Evolutionary conservation across 2,888 invertebrate genomes (phyloP).

Genomic region (Heteromyza rotundicornis): DNA sequence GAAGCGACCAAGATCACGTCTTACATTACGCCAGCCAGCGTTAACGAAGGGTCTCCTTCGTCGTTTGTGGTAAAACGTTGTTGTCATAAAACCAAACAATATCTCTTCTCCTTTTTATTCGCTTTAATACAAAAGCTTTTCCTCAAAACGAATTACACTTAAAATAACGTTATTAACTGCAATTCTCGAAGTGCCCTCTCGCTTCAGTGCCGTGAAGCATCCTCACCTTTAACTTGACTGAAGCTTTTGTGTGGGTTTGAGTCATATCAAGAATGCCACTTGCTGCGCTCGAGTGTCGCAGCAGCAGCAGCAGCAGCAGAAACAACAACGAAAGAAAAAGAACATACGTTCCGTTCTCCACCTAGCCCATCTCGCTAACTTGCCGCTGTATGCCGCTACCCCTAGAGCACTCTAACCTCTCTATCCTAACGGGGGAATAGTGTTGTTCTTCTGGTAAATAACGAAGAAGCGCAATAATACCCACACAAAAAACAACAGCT

Average conservation of each 20-base stretch:
- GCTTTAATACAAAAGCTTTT: constrained; percentile 14
- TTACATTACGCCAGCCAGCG: constrained; percentile 21
- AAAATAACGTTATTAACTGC: constrained; percentile 27
- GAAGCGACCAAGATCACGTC: constrained; percentile 3
- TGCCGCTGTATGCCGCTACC: no score
- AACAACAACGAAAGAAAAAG: no score
- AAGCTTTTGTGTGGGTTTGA: background rate
- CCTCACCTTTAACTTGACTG: background rate
- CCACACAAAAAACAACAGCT: no score
- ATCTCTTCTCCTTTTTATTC: background rate
- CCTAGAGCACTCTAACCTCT: no score
- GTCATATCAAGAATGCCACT: background rate
- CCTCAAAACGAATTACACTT: constrained; percentile 24
- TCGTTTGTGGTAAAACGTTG: background rate
- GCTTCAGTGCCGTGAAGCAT: background rate
- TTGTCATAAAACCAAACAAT: background rate
- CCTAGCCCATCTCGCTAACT: no score
- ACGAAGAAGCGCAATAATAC: no score
- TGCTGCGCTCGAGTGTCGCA: background rate
- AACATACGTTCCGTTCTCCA: no score
- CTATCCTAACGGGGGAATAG: no score
- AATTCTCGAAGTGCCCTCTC: background rate
- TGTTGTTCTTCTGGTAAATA: no score
- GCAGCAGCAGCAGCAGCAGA: no score
- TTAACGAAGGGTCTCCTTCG: background rate